Evolutionary conservation across 2,888 invertebrate species (phyloP).

Genomic region (Plagiodera versicolora): DNA sequence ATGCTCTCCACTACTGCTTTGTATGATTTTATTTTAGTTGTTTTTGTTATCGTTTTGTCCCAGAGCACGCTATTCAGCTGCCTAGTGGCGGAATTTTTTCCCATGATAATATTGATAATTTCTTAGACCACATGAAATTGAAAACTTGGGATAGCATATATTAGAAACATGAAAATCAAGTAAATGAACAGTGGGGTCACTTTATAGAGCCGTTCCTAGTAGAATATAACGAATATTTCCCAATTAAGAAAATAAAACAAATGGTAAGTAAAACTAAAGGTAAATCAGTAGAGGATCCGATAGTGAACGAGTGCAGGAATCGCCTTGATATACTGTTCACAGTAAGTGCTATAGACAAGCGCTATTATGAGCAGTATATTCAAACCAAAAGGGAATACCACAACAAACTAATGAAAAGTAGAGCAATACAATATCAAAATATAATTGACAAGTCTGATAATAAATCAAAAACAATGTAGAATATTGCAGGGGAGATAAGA

Average conservation of each 20-base stretch:
- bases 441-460: neutral
- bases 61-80: too few species aligned
- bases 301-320: slow-evolving; percentile 1
- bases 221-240: neutral
- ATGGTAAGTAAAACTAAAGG: neutral
- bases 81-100: too few species aligned
- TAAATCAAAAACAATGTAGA: neutral
- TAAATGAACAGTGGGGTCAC: neutral
- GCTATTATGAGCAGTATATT: neutral
- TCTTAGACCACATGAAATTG: neutral
- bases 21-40: too few species aligned
- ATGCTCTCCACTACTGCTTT: too few species aligned
- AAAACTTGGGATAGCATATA: neutral
- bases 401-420: neutral
- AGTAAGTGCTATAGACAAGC: neutral
- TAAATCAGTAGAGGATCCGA: too few species aligned
- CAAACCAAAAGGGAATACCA: neutral
- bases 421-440: neutral
- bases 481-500: neutral
- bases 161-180: neutral
- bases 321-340: slow-evolving; percentile 2
- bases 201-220: neutral
- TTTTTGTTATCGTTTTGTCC: too few species aligned
- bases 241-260: neutral
- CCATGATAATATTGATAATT: slow-evolving; percentile 3